phyloP scores from a whole-genome alignment of 2,888 invertebrate species.

The Drosophila heteroneura region DNA sequence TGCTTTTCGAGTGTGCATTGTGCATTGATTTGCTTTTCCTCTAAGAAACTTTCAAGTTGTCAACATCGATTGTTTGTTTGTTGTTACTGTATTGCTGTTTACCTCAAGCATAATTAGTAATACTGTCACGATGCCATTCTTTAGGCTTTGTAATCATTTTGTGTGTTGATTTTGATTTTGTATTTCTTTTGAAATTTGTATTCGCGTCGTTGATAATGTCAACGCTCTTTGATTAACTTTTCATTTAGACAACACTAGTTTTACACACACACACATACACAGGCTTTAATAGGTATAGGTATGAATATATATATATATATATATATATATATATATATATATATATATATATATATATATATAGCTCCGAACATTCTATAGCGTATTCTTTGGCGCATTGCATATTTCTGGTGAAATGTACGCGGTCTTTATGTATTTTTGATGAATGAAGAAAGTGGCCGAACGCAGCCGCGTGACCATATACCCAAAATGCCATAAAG shows the following conservation, averaged over 20 bases:
- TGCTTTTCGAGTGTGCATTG: slow-evolving; percentile 27
- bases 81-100: slow-evolving; percentile 36
- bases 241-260: slow-evolving; percentile 43
- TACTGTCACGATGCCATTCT: slow-evolving; percentile 71
- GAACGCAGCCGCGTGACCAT: slow-evolving; percentile 60
- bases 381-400: slow-evolving; percentile 48
- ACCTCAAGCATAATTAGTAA: slow-evolving; percentile 65
- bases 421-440: slow-evolving; percentile 66
- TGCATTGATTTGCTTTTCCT: slow-evolving; percentile 32
- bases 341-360: background rate
- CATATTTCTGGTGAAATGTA: slow-evolving; percentile 70
- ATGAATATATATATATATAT: background rate
- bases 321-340: too few relatives aligned
- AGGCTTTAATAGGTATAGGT: background rate
- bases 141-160: slow-evolving; percentile 30
- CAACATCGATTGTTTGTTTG: slow-evolving; percentile 28
- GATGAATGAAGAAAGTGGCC: slow-evolving; percentile 71
- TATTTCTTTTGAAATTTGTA: slow-evolving; percentile 42
- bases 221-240: slow-evolving; percentile 57
- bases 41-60: slow-evolving; percentile 50
- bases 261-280: background rate
- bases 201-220: slow-evolving; percentile 38
- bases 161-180: slow-evolving; percentile 19
- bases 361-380: slow-evolving; percentile 48
- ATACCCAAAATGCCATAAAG: slow-evolving; percentile 47